Conservation (phyloP, 2,797 vertebrate species). For the Karalla daura region DNA sequence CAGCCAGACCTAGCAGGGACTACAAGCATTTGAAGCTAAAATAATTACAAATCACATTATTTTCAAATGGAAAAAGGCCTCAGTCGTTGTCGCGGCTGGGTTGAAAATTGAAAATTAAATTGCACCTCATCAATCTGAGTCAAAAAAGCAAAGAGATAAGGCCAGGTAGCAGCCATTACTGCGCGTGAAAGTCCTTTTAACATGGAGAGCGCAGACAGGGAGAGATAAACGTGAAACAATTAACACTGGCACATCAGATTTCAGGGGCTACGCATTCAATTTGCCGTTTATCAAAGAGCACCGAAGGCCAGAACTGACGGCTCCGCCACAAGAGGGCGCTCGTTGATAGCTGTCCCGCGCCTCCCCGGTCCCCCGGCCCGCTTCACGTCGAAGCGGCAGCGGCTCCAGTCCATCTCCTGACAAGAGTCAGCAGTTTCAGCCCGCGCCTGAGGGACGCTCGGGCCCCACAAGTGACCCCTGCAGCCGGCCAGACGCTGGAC, state of each 20-base stretch:
- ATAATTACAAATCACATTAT: background rate
- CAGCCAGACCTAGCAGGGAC: background rate
- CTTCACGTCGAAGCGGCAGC: background rate
- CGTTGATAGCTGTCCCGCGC: slow-evolving; percentile 26
- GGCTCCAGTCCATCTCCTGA: background rate
- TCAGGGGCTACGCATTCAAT: background rate
- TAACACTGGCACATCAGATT: background rate
- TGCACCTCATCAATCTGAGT: background rate
- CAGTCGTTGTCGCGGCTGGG: background rate
- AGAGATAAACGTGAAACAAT: background rate
- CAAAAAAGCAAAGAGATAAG: background rate
- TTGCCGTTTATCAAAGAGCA: background rate
- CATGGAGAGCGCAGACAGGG: background rate
- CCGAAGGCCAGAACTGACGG: background rate
- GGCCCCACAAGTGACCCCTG: slow-evolving; percentile 29
- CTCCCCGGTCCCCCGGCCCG: too few relatives aligned
- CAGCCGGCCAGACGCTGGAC: background rate
- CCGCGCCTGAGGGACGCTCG: slow-evolving; percentile 5
- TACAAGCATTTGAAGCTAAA: background rate
- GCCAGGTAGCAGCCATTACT: background rate
- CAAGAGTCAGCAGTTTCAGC: slow-evolving; percentile 32
- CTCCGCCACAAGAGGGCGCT: slow-evolving; percentile 75
- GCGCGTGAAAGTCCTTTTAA: background rate
- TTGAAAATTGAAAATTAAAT: too few relatives aligned
- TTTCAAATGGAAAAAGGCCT: background rate